Conservation (phyloP, 1,140 invertebrate genomes). For the Riptortus pedestris region DNA sequence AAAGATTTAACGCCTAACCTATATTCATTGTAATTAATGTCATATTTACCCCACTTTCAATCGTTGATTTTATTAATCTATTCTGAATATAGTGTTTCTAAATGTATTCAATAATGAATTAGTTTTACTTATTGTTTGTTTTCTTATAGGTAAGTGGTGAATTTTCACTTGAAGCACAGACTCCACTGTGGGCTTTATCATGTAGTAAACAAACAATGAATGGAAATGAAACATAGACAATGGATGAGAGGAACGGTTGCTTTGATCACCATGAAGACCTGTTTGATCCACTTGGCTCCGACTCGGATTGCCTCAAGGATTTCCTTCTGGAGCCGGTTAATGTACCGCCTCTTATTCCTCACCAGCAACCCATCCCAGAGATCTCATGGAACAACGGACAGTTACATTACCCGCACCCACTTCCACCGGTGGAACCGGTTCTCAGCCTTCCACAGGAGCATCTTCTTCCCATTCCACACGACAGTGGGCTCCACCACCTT, state of each 20-base stretch:
- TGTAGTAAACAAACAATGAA: conserved; percentile 32
- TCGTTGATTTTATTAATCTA: too few relatives aligned
- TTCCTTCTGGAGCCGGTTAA: conserved; percentile 30
- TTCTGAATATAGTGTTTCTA: too few relatives aligned
- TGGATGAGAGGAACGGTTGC: conserved; percentile 33
- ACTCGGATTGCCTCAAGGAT: conserved; percentile 34
- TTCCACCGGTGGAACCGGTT: not conserved
- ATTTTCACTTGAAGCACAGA: conserved; percentile 2
- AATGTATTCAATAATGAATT: conserved; percentile 1
- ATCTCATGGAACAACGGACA: conserved; percentile 23
- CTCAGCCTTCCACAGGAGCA: not conserved
- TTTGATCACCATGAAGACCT: conserved; percentile 31
- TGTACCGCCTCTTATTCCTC: conserved; percentile 8
- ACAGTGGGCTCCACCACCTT: not conserved
- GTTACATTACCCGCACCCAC: not conserved
- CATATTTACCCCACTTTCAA: too few relatives aligned
- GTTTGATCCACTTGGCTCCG: conserved; percentile 29
- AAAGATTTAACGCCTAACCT: not conserved
- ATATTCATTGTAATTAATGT: not conserved
- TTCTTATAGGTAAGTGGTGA: conserved; percentile 20
- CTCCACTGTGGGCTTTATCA: not conserved
- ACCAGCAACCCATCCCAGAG: conserved; percentile 12
- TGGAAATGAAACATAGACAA: conserved; percentile 26
- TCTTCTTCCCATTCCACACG: not conserved
- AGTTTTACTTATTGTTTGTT: not conserved